Percentiles rank a stretch among this genome's conserved stretches.
These are phyloP conservation scores for Phrynocephalus forsythii DNA, from an alignment of 2,797 vertebrate genomes.

Conservation along the genomic window DNA sequence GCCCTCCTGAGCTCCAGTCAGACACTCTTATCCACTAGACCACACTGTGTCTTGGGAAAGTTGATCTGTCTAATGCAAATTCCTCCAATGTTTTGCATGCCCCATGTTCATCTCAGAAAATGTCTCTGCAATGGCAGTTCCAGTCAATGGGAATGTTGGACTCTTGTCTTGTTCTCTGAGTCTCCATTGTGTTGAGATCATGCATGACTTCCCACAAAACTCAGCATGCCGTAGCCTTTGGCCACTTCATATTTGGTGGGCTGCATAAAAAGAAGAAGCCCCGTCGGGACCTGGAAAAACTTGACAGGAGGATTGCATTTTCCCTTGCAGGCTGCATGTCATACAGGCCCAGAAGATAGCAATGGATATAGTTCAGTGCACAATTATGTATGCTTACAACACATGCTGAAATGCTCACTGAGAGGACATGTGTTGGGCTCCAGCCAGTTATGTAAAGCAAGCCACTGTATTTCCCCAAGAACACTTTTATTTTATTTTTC, in stretches of 20 bases:
- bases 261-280: neutral
- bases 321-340: neutral
- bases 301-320: neutral
- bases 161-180: neutral
- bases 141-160: neutral
- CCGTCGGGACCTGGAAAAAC: neutral
- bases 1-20: too few relatives aligned
- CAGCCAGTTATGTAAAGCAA: neutral
- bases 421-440: constrained; percentile 2
- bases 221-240: neutral
- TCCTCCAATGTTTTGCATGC: neutral
- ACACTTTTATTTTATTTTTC: neutral
- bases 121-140: neutral
- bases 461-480: neutral
- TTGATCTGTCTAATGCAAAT: neutral
- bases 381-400: constrained; percentile 6
- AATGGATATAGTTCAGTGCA: neutral
- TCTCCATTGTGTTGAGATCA: neutral
- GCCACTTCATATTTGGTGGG: neutral
- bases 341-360: neutral
- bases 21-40: too few relatives aligned
- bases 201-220: neutral
- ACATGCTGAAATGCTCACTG: neutral
- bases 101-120: neutral
- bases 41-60: too few relatives aligned